Conservation (phyloP, 2,888 invertebrate genomes). For the Eupithecia subumbrata region DNA sequence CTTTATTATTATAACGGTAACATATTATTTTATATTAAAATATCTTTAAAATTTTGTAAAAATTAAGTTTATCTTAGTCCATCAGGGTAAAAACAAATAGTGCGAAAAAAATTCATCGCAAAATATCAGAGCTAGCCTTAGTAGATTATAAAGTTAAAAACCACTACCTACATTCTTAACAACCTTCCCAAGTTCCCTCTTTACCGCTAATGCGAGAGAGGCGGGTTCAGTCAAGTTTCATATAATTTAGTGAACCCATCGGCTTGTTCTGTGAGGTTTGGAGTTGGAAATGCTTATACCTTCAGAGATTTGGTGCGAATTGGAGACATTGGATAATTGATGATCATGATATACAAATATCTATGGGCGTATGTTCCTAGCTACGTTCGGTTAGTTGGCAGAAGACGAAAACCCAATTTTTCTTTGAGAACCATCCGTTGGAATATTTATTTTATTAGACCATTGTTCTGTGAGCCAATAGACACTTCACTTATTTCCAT, state of each 20-base stretch:
- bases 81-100: neutral
- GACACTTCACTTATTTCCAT: neutral
- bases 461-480: neutral
- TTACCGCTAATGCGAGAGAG: slow-evolving; percentile 35
- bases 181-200: slow-evolving; percentile 2
- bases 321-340: neutral
- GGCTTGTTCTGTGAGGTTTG: neutral
- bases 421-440: neutral
- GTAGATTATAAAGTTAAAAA: slow-evolving; percentile 3
- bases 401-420: too few species aligned
- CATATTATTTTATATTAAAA: neutral
- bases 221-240: slow-evolving; percentile 46
- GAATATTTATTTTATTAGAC: neutral
- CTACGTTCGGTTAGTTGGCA: neutral
- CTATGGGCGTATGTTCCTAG: too few species aligned
- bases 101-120: neutral
- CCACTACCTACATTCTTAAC: slow-evolving; percentile 15
- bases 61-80: neutral
- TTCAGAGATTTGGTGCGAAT: neutral
- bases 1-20: neutral
- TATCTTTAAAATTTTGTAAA: neutral
- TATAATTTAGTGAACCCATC: slow-evolving; percentile 44
- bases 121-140: neutral
- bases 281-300: neutral
- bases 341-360: neutral